Conservation (phyloP, 2,888 invertebrate species). For the Cataglyphis rosenhaueri region DNA sequence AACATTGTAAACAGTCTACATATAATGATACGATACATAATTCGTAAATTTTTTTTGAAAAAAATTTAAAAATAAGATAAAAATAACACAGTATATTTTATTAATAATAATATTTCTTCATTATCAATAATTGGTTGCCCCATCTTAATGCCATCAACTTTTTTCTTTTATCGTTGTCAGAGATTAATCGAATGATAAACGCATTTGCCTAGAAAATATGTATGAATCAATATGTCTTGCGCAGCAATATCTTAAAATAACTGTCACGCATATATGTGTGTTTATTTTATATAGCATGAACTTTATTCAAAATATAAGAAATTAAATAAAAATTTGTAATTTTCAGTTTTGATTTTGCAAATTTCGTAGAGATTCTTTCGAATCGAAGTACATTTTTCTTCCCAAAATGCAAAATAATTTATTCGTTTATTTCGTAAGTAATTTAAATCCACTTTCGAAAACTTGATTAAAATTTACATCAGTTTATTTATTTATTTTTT, state of each 20-base stretch:
- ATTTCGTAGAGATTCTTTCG: background rate
- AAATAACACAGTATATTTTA: background rate
- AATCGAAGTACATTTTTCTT: background rate
- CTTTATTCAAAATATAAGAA: background rate
- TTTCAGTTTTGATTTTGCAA: background rate
- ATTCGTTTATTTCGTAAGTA: background rate
- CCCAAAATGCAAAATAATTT: background rate
- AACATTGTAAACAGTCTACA: background rate
- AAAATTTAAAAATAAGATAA: background rate
- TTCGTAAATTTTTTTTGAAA: background rate
- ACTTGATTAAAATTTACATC: background rate
- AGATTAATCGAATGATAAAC: background rate
- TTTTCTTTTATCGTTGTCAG: background rate
- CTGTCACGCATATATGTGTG: background rate
- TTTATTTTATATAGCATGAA: background rate
- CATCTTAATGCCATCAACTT: conserved; percentile 6
- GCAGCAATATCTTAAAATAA: conserved; percentile 20
- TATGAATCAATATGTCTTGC: background rate
- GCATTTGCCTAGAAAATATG: background rate
- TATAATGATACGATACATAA: background rate
- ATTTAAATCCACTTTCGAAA: background rate
- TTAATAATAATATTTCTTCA: background rate
- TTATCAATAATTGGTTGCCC: background rate
- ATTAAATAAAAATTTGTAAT: background rate
- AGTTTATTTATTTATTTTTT: background rate